Base-by-base conservation (phyloP, 2,113 vertebrate species). In the Pelvicachromis taeniatus region DNA sequence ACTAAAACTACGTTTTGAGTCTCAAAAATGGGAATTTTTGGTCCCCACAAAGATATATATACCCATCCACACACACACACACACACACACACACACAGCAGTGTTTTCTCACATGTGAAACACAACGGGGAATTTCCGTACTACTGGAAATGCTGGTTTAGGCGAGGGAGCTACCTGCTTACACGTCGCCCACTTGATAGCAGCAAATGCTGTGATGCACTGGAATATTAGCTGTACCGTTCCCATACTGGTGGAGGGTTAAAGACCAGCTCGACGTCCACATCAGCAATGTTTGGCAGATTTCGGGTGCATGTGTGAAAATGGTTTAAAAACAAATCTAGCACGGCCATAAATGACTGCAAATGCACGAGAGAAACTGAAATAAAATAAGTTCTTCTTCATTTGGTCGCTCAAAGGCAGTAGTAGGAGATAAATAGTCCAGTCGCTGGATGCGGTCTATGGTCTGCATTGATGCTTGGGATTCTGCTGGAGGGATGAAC, bases 351-450 rank as follows among this genome's bases (percentile, higher is more conserved):
- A n/a, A n/a, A 61, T 35, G 59, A 7, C 59, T 63, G 31, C 59
- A 63, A 3, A 63, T n/a, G 6, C 31, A 38, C n/a, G 12, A n/a
- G 10, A 63, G 19, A n/a, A 17, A 12, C 59, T 12, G 59, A 63
- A 12, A n/a, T n/a, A 19, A 63, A 63, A 38, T 17, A 35, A 63
- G 4, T 26, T 16, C 26, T 0, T 29, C 12, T 9, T 16, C 0
- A 58, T 63, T 35, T 35, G 17, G 31, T 63, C 38, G 31, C n/a
- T n/a, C 59, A 63, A 38, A 38, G 59, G 33, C 31, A 38, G 0
- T 4, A 4, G 0, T 13, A 0, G 17, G 0, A 35, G 59, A 63
- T 61, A 33, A 61, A 2, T 10, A 33, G 31, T 40, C 1, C 33
- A 40, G 61, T 21, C 6, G 11, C 0, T 40, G 61, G 61, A 40